Percentiles rank a stretch among this genome's conserved stretches.
Evolutionary conservation across 2,888 invertebrate species (phyloP).

Genomic region (Tuberolachnus salignus): DNA sequence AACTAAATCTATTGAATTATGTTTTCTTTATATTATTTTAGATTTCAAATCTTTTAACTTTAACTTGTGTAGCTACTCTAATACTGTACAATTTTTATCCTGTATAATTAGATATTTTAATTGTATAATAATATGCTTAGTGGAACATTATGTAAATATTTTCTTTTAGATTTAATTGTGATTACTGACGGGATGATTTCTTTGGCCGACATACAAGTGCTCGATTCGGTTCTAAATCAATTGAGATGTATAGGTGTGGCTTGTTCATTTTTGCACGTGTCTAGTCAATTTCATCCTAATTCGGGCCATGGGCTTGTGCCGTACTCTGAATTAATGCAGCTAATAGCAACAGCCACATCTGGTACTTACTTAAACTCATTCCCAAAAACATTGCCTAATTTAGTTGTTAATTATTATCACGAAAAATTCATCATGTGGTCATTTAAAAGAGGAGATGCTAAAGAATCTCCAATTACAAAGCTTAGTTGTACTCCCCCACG

Average conservation of each 20-base stretch:
- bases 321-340: constrained; percentile 76
- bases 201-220: constrained; percentile 73
- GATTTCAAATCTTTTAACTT: too few relatives aligned
- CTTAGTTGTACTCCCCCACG: constrained; percentile 47
- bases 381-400: constrained; percentile 64
- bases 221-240: constrained; percentile 75
- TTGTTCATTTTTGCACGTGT: constrained; percentile 77
- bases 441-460: constrained; percentile 35
- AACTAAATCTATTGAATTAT: too few relatives aligned
- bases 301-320: constrained; percentile 73
- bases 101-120: neutral
- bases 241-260: constrained; percentile 75
- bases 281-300: constrained; percentile 71
- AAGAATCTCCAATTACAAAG: constrained; percentile 13
- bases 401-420: constrained; percentile 68
- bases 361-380: constrained; percentile 72
- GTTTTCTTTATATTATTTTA: too few relatives aligned
- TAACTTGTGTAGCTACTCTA: too few relatives aligned
- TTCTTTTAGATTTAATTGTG: constrained; percentile 71
- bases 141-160: neutral
- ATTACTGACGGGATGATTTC: constrained; percentile 77
- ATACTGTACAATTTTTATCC: too few relatives aligned
- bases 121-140: neutral
- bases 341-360: constrained; percentile 76
- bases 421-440: constrained; percentile 68